Base-by-base conservation (phyloP, 2,888 invertebrate species). In the Diabrotica balteata region DNA sequence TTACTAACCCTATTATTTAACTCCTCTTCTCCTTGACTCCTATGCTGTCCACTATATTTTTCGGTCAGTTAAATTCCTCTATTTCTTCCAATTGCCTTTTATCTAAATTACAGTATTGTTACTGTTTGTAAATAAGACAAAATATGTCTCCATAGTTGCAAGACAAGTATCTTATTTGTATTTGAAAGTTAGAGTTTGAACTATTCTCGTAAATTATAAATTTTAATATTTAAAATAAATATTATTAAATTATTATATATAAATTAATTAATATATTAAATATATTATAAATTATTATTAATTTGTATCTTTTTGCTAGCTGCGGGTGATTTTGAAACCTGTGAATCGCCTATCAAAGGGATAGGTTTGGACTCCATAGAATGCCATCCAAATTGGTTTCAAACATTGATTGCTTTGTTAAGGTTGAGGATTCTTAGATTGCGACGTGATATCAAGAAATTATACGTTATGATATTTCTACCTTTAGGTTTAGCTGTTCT, bases 391-490 rank as follows among this genome's bases (percentile, higher is more conserved):
- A 88, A 87, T 45, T 86, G 86, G 71, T 86, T 87, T 81, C 87
- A 91, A 78, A 91, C 88, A 0, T 86, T 92, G 68, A 87, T 88
- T 66, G 91, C 92, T 0, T 86, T 93, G 75, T 85, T 92, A 57
- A 87, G 89, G 80, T 84, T 93, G 72, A 84, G 93, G 65, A 85
- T 88, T 0, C 84, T 91, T 53, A 84, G 91, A 67, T 87, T 93
- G 84, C 86, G 91, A 71, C 85, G 92, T 44, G 92, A 80, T 64
- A 63, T 80, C 0, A 91, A 91, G 82, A 89, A 92, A 78, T 84
- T 93, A 1, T 91, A 92, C 76, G 90, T 92, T 75, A 90, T 92
- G 86, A 88, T 93, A 70, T 85, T 92, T 60, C 86, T 92, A 80
- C 93, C 93, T 0, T 86, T 92, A 5, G 87, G 86, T 54, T 87